Evolutionary conservation across 2,888 invertebrate genomes (phyloP).

Genomic region (Merodon equestris): DNA sequence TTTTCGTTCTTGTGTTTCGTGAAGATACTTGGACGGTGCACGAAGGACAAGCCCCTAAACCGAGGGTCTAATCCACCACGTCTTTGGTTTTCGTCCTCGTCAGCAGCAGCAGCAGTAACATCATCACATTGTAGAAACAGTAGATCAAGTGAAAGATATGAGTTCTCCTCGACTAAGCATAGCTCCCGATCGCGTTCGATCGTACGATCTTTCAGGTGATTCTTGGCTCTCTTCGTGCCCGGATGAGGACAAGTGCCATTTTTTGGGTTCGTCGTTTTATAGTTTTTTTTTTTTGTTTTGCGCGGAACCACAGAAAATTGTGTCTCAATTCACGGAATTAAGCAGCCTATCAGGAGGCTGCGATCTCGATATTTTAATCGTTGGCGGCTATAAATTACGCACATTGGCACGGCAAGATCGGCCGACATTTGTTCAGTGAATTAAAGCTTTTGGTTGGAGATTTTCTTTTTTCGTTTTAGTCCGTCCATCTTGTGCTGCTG

Average conservation of each 20-base stretch:
- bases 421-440: constrained; percentile 64
- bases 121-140: constrained; percentile 66
- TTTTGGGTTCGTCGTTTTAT: constrained; percentile 4
- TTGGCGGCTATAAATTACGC: constrained; percentile 68
- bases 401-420: constrained; percentile 63
- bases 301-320: constrained; percentile 69
- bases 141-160: constrained; percentile 68
- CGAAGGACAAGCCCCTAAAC: constrained; percentile 58
- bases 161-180: constrained; percentile 45
- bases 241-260: constrained; percentile 62
- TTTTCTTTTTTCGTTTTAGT: constrained; percentile 14
- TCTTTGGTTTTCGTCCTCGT: constrained; percentile 18
- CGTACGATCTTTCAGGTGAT: constrained; percentile 44
- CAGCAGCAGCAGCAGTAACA: constrained; percentile 22
- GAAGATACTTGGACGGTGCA: no score
- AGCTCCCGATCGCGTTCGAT: constrained; percentile 63
- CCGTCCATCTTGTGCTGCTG: constrained; percentile 21
- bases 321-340: constrained; percentile 71
- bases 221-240: constrained; percentile 63
- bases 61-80: constrained; percentile 33
- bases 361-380: constrained; percentile 69
- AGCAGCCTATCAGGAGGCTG: constrained; percentile 64
- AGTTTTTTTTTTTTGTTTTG: no score
- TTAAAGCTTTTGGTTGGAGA: constrained; percentile 52
- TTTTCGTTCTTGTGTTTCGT: neutral